Conservation (phyloP, 2,888 invertebrate genomes). For the Polymixis lichenea region DNA sequence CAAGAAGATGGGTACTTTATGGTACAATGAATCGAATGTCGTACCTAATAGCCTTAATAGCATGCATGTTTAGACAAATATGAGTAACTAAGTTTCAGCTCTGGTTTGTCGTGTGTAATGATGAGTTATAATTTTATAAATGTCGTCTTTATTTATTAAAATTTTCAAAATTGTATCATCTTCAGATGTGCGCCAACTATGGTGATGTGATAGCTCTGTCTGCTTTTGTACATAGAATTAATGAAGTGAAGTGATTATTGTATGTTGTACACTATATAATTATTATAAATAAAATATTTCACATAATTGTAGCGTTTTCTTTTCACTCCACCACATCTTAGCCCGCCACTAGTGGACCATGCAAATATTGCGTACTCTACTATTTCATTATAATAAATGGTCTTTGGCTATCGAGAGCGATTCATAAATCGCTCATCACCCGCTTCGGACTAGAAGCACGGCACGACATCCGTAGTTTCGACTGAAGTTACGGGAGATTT, state of each 20-base stretch:
- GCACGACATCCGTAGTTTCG: too few species aligned
- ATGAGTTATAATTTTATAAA: conserved; percentile 19
- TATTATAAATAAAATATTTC: conserved; percentile 60
- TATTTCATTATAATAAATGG: too few species aligned
- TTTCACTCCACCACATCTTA: not conserved
- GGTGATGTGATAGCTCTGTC: conserved; percentile 69
- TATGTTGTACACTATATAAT: conserved; percentile 64
- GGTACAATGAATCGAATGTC: not conserved
- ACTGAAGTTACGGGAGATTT: too few species aligned
- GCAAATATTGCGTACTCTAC: too few species aligned
- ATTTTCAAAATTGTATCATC: conserved; percentile 5
- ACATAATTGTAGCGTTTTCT: conserved; percentile 10
- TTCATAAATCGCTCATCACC: too few species aligned
- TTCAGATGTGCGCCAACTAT: conserved; percentile 64
- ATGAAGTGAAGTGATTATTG: conserved; percentile 53
- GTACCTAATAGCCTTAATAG: not conserved
- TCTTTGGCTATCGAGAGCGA: not conserved
- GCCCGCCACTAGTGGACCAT: too few species aligned
- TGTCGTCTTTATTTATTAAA: conserved; percentile 18
- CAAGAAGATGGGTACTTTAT: not conserved
- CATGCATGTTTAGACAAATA: not conserved
- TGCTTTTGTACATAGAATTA: conserved; percentile 73
- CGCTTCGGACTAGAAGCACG: not conserved
- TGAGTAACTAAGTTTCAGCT: not conserved
- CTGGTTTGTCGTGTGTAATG: not conserved